Evolutionary conservation across 2,113 vertebrate genomes (phyloP).

Genomic region (Alces alces): DNA sequence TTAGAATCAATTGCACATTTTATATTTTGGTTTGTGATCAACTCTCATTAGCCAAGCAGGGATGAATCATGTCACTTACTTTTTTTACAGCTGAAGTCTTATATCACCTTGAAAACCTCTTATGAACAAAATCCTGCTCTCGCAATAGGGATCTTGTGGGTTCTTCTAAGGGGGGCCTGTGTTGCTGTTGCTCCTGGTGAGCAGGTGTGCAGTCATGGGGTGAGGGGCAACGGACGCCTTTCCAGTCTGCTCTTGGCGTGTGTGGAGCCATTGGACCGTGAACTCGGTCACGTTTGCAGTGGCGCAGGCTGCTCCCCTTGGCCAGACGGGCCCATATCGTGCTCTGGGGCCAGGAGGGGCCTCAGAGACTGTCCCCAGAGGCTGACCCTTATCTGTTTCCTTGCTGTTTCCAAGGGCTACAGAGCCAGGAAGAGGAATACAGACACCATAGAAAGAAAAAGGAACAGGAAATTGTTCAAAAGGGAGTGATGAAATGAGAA

Average conservation of each 20-base stretch:
- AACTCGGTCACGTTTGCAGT: accelerated
- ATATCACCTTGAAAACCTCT: neutral
- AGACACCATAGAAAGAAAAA: constrained; percentile 40
- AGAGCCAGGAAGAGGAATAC: constrained; percentile 46
- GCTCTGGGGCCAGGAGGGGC: neutral
- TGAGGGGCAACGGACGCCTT: neutral
- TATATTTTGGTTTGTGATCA: neutral
- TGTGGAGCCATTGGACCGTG: neutral
- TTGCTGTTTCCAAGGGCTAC: constrained; percentile 42
- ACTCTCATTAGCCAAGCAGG: neutral
- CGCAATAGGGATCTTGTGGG: accelerated
- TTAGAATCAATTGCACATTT: neutral
- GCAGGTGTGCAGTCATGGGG: too few relatives aligned
- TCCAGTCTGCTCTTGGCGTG: neutral
- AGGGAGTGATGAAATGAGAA: neutral
- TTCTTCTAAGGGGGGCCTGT: neutral
- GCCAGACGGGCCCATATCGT: neutral
- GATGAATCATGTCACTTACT: neutral
- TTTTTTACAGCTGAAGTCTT: neutral
- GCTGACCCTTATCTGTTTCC: constrained; percentile 33
- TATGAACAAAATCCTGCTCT: neutral
- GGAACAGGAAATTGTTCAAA: constrained; percentile 49
- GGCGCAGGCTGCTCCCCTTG: accelerated
- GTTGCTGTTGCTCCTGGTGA: neutral
- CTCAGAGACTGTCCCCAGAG: neutral